Evolutionary conservation across 1,140 invertebrate species (phyloP).

Genomic region (Nasonia longicornis): DNA sequence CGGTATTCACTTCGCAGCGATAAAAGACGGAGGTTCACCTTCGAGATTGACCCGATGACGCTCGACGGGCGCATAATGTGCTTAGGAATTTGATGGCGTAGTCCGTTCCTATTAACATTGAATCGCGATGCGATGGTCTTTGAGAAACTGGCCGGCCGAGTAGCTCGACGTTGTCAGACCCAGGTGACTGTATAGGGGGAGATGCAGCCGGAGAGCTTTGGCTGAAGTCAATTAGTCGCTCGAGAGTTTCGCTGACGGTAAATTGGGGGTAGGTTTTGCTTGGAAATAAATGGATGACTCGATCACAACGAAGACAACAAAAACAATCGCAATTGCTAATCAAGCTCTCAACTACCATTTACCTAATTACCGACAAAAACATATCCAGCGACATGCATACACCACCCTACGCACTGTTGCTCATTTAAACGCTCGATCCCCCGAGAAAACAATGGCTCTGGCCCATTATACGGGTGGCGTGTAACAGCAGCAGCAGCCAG

Average conservation of each 20-base stretch:
- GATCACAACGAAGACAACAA: too few species aligned
- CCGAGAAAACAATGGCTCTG: background rate
- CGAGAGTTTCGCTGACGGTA: too few species aligned
- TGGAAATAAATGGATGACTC: background rate
- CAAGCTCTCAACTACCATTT: too few species aligned
- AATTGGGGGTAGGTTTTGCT: too few species aligned
- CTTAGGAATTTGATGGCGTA: background rate
- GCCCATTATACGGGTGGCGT: background rate
- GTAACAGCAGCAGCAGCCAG: background rate
- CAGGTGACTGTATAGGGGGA: background rate
- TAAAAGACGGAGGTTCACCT: background rate
- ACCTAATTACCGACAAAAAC: background rate
- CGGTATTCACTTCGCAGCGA: too few species aligned
- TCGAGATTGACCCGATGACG: background rate
- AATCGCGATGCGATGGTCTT: background rate
- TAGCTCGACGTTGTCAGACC: background rate
- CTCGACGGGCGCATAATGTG: background rate
- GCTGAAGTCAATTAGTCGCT: background rate
- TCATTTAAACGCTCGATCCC: slow-evolving; percentile 2
- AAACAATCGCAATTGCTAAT: too few species aligned
- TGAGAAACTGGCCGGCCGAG: background rate
- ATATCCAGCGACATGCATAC: background rate
- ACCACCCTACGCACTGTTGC: background rate
- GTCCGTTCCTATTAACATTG: background rate
- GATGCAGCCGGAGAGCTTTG: background rate